A percentile compares a stretch with the other conserved stretches of the same genome.
Evolutionary conservation across 2,113 vertebrate genomes (phyloP).

Genomic region (Elaphurus davidianus): DNA sequence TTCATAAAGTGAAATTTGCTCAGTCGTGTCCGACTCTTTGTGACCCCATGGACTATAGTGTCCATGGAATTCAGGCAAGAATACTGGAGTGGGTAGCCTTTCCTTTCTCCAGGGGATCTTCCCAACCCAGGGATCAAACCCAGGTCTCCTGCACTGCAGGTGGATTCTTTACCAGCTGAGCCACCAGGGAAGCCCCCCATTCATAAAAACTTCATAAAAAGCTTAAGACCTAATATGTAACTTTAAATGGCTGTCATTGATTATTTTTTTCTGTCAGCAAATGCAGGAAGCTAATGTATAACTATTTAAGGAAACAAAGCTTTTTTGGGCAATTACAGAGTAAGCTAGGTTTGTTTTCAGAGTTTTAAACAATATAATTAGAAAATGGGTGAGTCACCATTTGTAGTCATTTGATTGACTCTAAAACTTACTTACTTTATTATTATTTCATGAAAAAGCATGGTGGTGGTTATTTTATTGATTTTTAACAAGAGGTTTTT

Average conservation of each 20-base stretch:
- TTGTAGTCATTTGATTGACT: background rate
- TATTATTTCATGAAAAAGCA: slow-evolving; percentile 11
- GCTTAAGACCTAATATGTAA: background rate
- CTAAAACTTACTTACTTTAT: background rate
- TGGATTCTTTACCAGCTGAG: background rate
- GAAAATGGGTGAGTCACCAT: background rate
- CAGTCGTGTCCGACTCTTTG: background rate
- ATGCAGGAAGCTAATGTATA: background rate
- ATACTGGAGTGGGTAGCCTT: background rate
- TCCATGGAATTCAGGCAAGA: background rate
- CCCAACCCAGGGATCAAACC: background rate
- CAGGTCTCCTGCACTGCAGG: background rate
- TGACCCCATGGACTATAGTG: background rate
- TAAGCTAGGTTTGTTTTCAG: slow-evolving; percentile 22
- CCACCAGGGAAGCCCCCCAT: background rate
- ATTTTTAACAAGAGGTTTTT: background rate
- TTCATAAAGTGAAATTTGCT: background rate
- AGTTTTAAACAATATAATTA: background rate
- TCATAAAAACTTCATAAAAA: slow-evolving; percentile 16
- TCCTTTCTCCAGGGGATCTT: background rate
- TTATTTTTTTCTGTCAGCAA: slow-evolving; percentile 28
- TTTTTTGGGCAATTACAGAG: background rate
- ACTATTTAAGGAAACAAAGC: slow-evolving; percentile 20
- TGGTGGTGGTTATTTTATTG: background rate
- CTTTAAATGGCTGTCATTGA: background rate